Conservation (phyloP, 1,140 invertebrate species). For the Neoseiulus cucumeris region DNA sequence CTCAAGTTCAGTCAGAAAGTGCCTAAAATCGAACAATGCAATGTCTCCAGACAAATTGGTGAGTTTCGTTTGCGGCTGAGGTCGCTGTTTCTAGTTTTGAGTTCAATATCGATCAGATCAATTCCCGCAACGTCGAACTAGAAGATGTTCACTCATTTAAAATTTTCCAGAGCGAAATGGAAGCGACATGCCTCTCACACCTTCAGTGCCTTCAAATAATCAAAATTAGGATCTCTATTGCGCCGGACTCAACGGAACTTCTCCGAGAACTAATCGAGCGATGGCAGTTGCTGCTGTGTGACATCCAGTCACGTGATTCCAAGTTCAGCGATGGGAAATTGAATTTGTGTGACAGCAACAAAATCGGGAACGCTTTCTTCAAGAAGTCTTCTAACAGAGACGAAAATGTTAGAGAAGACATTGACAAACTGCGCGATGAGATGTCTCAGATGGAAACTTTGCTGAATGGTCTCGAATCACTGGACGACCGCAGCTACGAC, state of each 20-base stretch:
- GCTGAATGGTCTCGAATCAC: not conserved
- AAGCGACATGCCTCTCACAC: not conserved
- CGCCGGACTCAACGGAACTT: not conserved
- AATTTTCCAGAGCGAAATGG: not conserved
- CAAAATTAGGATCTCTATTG: constrained; percentile 1
- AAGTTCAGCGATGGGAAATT: not conserved
- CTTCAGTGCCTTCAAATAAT: constrained; percentile 11
- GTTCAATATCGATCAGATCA: not conserved
- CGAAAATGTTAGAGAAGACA: not conserved
- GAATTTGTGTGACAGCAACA: not conserved
- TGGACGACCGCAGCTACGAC: not conserved
- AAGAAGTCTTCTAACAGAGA: not conserved
- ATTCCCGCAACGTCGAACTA: not conserved
- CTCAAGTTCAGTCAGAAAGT: not conserved
- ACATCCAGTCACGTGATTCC: not conserved
- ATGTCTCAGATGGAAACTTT: not conserved
- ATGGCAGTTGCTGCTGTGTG: not conserved
- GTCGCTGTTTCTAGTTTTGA: not conserved
- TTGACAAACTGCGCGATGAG: constrained; percentile 2
- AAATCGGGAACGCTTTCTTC: too few species aligned
- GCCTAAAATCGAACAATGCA: not conserved
- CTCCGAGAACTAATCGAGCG: not conserved
- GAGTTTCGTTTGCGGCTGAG: not conserved
- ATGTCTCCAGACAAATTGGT: not conserved
- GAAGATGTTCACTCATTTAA: not conserved